Evolutionary conservation across 2,797 vertebrate genomes (phyloP).

Genomic region (Chromobotia macracanthus): DNA sequence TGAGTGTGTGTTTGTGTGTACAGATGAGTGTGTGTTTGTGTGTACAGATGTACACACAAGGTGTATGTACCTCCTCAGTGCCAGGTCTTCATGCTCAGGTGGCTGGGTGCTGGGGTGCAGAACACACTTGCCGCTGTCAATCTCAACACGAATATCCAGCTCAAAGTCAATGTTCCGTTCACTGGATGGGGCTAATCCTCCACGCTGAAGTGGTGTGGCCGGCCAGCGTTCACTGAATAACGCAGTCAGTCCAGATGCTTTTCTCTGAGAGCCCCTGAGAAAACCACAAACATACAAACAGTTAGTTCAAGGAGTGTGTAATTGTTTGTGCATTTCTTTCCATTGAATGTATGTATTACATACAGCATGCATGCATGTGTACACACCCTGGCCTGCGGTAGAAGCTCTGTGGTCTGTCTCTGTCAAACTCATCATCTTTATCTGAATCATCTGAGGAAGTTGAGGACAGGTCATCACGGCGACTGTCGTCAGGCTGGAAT

Average conservation of each 20-base stretch:
- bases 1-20: no score
- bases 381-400: conserved; percentile 87
- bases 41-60: no score
- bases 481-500: conserved; percentile 92
- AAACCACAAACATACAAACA: not conserved
- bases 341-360: not conserved
- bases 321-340: not conserved
- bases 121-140: conserved; percentile 97
- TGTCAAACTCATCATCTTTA: conserved; percentile 93
- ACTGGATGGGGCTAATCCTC: conserved; percentile 81
- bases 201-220: conserved; percentile 80
- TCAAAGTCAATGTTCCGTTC: conserved; percentile 99
- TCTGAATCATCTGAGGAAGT: conserved; percentile 94
- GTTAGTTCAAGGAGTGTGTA: not conserved
- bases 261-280: conserved; percentile 84
- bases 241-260: conserved; percentile 88
- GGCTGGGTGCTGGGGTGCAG: conserved; percentile 92
- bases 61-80: conserved; percentile 82
- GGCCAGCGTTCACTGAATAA: conserved; percentile 96
- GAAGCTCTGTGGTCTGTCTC: conserved; percentile 77
- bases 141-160: conserved; percentile 97
- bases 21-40: no score
- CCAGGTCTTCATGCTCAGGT: conserved; percentile 90
- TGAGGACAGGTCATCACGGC: conserved; percentile 89
- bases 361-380: not conserved